These are phyloP conservation scores for Trididemnum miniatum DNA, from an alignment of 23 tunicate species.

Conservation along the genomic window DNA sequence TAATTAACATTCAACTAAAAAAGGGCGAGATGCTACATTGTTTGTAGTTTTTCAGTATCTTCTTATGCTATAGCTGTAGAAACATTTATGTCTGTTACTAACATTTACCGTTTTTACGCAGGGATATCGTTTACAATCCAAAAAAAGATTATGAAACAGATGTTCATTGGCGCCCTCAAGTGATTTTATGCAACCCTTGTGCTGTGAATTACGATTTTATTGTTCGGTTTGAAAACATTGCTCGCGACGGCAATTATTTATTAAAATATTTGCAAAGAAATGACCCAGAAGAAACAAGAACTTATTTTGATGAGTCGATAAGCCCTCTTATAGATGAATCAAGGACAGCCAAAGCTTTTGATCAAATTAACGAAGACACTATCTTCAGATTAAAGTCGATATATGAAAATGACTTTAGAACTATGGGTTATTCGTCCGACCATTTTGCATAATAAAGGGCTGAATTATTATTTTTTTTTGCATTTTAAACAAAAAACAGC, in stretches of 20 bases:
- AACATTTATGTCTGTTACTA: too few species aligned
- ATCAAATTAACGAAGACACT: background rate
- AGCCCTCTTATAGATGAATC: conserved; percentile 5
- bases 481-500: too few species aligned
- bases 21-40: too few species aligned
- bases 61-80: too few species aligned
- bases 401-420: conserved; percentile 38
- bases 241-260: conserved; percentile 42
- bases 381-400: conserved; percentile 2
- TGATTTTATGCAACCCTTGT: conserved; percentile 67
- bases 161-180: conserved; percentile 76
- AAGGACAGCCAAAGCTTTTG: conserved; percentile 11
- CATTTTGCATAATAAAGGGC: background rate
- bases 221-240: conserved; percentile 49
- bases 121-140: too few species aligned
- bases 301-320: conserved; percentile 12
- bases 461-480: too few species aligned
- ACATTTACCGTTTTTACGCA: too few species aligned
- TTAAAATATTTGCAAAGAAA: conserved; percentile 45
- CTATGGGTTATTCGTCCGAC: conserved; percentile 31
- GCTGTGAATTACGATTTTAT: conserved; percentile 59
- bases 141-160: too few species aligned
- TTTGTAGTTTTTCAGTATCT: too few species aligned
- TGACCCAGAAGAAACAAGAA: conserved; percentile 22
- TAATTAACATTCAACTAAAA: too few species aligned